Evolutionary conservation across 1,140 invertebrate genomes (phyloP), one percentile per base, ranked within the genome.

Genomic region (Vanessa atalanta): DNA sequence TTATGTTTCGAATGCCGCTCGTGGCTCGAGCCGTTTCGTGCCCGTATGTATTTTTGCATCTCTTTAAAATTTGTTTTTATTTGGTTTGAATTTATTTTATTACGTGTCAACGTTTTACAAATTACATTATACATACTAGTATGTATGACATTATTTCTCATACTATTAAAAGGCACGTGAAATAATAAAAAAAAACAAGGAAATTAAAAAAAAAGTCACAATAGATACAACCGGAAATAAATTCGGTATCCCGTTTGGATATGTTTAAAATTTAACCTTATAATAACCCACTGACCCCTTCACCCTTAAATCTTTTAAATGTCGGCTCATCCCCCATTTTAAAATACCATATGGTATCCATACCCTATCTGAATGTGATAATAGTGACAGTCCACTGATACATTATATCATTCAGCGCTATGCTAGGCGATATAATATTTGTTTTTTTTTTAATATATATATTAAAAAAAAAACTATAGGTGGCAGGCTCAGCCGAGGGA

Each of bases 241-340:
- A 55, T 43, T 3, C 31, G 15, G 23, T 51, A 68, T 31, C 9
- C 7, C 14, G 26, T n/a, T 61, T 31, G 23, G 57, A 61, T 61
- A 14, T 15, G 31, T 43, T 61, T 61, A 37, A 60, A 61, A 61
- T 61, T 14, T 37, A 37, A 61, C 9, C 57, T 26, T 26, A 26
- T 11, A 13, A 31, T 26, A 57, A 26, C 55, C 55, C 31, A 61
- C 11, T 61, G 20, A 20, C 20, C 20, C 16, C 16, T 37, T 61
- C 57, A 37, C 57, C 57, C 57, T 37, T 37, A 61, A 61, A 61
- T 61, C 57, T 61, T 61, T 61, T 31, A 60, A 60, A 60, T 60
- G 12, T 57, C 7, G 16, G 57, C 57, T 37, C 57, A 61, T 61
- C 57, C 57, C 47, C 57, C 57, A 61, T 61, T 61, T n/a, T 61